Evolutionary conservation across 2,888 invertebrate genomes (phyloP).

Genomic region (Tyria jacobaeae): DNA sequence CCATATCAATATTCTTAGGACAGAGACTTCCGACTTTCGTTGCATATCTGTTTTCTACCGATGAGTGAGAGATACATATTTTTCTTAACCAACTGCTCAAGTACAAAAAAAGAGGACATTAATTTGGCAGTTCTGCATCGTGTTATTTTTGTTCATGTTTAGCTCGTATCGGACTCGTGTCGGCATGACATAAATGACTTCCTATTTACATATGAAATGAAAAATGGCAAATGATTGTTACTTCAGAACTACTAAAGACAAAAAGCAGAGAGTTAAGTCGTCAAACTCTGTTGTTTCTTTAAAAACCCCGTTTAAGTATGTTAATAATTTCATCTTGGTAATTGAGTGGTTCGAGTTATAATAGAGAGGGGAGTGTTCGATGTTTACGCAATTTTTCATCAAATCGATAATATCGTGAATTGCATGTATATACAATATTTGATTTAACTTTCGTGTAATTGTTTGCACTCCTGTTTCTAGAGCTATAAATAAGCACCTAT

Average conservation of each 20-base stretch:
- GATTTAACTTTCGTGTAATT: too few relatives aligned
- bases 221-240: conserved; percentile 43
- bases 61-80: too few relatives aligned
- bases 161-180: conserved; percentile 2
- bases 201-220: conserved; percentile 47
- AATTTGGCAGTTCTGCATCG: not conserved
- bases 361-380: conserved; percentile 28
- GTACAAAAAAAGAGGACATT: not conserved
- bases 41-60: too few relatives aligned
- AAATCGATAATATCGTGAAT: conserved; percentile 6
- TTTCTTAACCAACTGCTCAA: not conserved
- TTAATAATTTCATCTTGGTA: conserved; percentile 69
- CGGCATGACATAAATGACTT: conserved; percentile 9
- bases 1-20: too few relatives aligned
- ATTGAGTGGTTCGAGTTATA: conserved; percentile 55
- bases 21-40: too few relatives aligned
- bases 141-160: not conserved
- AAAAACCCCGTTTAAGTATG: conserved; percentile 60
- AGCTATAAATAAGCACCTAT: too few relatives aligned
- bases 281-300: conserved; percentile 54
- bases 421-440: too few relatives aligned
- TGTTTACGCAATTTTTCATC: conserved; percentile 40
- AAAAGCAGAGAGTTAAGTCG: conserved; percentile 48
- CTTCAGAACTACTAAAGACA: conserved; percentile 41
- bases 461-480: too few relatives aligned